Base-by-base conservation (phyloP, 2,888 invertebrate species). In the Drosophila koepferae region DNA sequence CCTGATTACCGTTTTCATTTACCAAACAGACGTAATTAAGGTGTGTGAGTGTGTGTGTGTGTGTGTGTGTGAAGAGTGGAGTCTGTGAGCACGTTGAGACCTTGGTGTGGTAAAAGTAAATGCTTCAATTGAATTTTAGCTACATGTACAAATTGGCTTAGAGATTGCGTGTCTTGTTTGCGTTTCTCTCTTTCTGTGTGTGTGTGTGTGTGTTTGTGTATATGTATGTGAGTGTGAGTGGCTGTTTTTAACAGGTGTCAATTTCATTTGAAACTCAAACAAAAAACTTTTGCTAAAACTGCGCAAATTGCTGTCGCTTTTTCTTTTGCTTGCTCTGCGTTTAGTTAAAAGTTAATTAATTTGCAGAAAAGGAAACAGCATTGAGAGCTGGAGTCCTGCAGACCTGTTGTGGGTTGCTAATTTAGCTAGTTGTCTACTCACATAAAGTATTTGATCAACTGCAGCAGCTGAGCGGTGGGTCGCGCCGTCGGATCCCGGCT, bases 381-480 rank as follows among this genome's bases (percentile, higher is more conserved):
- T 40, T 40, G 49, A 16, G 28, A n/a, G 12, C 0, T 7, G 10
- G 3, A 10, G 16, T 6, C 36, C 4, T 1, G 23, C 0, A 20
- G 20, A 20, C 20, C 20, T 20, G 23, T 10, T 7, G 9, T 46
- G 18, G 28, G 18, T 3, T 46, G 16, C 7, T 55, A 68, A 68
- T 41, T 41, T 20, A 44, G 14, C 34, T 46, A 48, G 64, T 54
- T 51, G 3, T 41, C 75, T 88, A 92, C 94, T 95, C 94, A 98
- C 98, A 96, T 96, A 94, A 98, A 98, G 93, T 96, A 98, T 92
- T 97, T 97, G 92, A 97, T 97, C 86, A 98, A 95, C 44, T 98
- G 96, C 81, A 99, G 95, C 65, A 98, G 95, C 92, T 98, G 98
- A 41, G 98, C 97, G 31, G 97, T 97, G 8, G 99, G 99, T 80